Evolutionary conservation across 92 coral and sea anemone species (phyloP).

Genomic region (Galaxea fascicularis): DNA sequence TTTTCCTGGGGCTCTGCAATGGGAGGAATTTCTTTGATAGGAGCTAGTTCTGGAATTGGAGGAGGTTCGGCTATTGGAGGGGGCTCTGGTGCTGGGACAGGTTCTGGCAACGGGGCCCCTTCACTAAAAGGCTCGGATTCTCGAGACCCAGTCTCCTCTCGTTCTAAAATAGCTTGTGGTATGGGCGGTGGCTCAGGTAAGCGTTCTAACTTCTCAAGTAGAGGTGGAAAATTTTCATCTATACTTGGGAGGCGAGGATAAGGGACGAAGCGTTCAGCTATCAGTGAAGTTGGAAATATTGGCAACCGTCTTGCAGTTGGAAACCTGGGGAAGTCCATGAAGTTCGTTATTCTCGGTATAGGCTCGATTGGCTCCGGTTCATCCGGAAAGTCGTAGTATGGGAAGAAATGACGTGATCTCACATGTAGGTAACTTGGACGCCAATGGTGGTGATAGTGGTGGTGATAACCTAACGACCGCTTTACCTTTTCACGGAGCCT

Average conservation of each 20-base stretch:
- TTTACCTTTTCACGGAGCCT: not conserved
- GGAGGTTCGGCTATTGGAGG: conserved; percentile 70
- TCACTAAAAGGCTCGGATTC: conserved; percentile 65
- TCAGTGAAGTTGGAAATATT: conserved; percentile 6
- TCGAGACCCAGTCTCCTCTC: conserved; percentile 25
- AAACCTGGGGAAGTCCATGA: conserved; percentile 13
- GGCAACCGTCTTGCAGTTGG: conserved; percentile 22
- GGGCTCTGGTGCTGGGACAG: conserved; percentile 71
- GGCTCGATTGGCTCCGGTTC: conserved; percentile 9
- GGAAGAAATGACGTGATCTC: conserved; percentile 8
- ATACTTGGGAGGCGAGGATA: conserved; percentile 40
- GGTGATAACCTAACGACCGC: conserved; percentile 17
- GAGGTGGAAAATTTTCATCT: conserved; percentile 17
- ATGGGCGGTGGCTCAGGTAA: conserved; percentile 39
- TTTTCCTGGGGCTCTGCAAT: conserved; percentile 65
- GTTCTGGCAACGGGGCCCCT: conserved; percentile 66
- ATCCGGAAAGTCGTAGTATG: conserved; percentile 16
- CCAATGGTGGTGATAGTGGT: conserved; percentile 28
- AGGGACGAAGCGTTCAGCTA: conserved; percentile 37
- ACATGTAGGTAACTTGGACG: conserved; percentile 2
- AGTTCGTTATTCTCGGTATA: conserved; percentile 6
- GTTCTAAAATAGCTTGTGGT: conserved; percentile 41
- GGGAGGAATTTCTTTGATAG: conserved; percentile 75
- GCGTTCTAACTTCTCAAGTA: conserved; percentile 29
- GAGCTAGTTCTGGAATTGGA: conserved; percentile 70